Percentiles rank a stretch among this genome's conserved stretches.
Conservation (phyloP, 2,797 vertebrate species). For the Artibeus lituratus region DNA sequence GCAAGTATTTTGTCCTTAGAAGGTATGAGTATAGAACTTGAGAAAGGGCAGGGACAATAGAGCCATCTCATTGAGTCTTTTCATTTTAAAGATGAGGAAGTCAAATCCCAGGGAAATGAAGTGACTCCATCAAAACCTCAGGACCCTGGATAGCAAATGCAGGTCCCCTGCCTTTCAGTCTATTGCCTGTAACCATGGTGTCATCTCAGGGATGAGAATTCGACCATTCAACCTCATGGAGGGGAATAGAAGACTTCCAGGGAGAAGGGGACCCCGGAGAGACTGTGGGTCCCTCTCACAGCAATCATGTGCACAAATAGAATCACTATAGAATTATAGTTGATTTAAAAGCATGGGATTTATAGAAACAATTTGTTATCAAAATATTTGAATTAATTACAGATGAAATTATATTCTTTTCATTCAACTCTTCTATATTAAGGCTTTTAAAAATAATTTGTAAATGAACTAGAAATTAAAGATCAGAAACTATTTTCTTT, state of each 20-base stretch:
- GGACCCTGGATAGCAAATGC: not conserved
- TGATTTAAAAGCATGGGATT: not conserved
- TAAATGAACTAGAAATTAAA: constrained; percentile 9
- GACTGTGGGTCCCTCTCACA: not conserved
- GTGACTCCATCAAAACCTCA: not conserved
- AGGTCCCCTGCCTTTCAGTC: not conserved
- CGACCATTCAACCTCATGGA: not conserved
- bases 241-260: not conserved
- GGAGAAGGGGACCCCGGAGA: not conserved
- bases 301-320: not conserved
- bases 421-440: not conserved
- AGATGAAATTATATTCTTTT: constrained; percentile 2
- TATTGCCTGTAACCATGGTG: not conserved
- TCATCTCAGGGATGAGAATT: not conserved
- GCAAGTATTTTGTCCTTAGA: not conserved
- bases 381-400: not conserved
- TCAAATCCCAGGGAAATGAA: not conserved
- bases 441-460: not conserved
- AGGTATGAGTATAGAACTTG: not conserved
- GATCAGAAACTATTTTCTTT: not conserved
- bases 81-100: not conserved
- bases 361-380: not conserved
- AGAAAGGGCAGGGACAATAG: not conserved
- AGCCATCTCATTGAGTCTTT: not conserved
- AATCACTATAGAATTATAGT: not conserved